Evolutionary conservation across 2,113 vertebrate genomes (phyloP).

Genomic region (Trematocara unimaculatum): DNA sequence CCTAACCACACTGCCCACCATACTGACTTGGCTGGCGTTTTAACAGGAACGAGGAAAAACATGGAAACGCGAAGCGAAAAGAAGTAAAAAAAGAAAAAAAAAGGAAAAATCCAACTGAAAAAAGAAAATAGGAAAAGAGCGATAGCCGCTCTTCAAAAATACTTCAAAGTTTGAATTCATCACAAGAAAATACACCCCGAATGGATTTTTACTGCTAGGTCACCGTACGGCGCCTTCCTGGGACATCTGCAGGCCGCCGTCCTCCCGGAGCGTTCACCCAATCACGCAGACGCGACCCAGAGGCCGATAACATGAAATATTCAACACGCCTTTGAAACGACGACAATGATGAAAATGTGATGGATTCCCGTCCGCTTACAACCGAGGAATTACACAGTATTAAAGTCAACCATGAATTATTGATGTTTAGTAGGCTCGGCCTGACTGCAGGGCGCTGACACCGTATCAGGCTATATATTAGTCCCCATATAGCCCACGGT

Average conservation of each 20-base stretch:
- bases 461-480: slow-evolving; percentile 8
- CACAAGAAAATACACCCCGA: slow-evolving; percentile 37
- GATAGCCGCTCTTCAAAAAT: slow-evolving; percentile 13
- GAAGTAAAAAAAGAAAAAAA: slow-evolving; percentile 35
- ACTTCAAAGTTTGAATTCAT: slow-evolving; percentile 36
- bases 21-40: slow-evolving; percentile 87
- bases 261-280: slow-evolving; percentile 47
- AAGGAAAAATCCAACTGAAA: background rate
- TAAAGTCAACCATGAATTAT: slow-evolving; percentile 59
- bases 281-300: slow-evolving; percentile 54
- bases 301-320: slow-evolving; percentile 63
- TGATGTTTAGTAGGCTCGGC: slow-evolving; percentile 32
- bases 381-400: slow-evolving; percentile 57
- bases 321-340: slow-evolving; percentile 49
- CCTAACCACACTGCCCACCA: slow-evolving; percentile 76
- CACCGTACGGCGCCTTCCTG: background rate
- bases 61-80: background rate
- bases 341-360: slow-evolving; percentile 56
- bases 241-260: slow-evolving; percentile 31
- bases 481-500: slow-evolving; percentile 4
- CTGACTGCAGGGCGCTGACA: slow-evolving; percentile 5
- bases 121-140: slow-evolving; percentile 69
- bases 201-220: slow-evolving; percentile 59
- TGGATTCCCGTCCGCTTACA: slow-evolving; percentile 39
- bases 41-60: slow-evolving; percentile 60